These are phyloP conservation scores for Drosophila obscura DNA, from an alignment of 1,140 invertebrate species.

Conservation along the genomic window DNA sequence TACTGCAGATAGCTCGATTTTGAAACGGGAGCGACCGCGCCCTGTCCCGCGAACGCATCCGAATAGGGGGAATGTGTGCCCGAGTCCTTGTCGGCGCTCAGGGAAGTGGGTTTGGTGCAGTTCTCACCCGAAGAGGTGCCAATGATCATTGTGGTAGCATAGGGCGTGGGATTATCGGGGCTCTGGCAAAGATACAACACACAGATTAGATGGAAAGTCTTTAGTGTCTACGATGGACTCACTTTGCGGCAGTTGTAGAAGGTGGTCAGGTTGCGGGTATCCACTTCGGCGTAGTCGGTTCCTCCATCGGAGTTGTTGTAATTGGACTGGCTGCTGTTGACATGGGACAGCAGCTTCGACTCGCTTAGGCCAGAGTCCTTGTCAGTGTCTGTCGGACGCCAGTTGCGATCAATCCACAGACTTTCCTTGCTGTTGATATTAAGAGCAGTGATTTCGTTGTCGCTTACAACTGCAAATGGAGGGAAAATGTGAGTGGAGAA, in stretches of 20 bases:
- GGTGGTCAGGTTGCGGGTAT: constrained; percentile 89
- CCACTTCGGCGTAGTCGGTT: constrained; percentile 91
- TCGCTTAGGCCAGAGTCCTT: constrained; percentile 86
- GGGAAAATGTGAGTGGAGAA: not conserved
- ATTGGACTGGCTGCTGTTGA: constrained; percentile 85
- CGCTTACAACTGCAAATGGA: constrained; percentile 84
- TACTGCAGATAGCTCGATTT: constrained; percentile 85
- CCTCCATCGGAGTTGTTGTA: constrained; percentile 85
- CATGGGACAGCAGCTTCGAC: constrained; percentile 87
- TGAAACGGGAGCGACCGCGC: constrained; percentile 51
- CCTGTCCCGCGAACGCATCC: constrained; percentile 62
- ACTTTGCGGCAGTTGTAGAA: constrained; percentile 89
- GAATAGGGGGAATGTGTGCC: constrained; percentile 85
- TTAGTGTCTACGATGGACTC: not conserved
- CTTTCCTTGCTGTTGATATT: constrained; percentile 89
- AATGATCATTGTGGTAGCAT: constrained; percentile 90
- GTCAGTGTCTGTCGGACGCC: constrained; percentile 88
- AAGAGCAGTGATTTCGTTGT: constrained; percentile 87
- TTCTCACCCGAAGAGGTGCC: constrained; percentile 85
- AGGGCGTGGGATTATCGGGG: constrained; percentile 90
- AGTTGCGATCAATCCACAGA: constrained; percentile 90
- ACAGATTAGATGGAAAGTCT: not conserved
- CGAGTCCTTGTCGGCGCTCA: constrained; percentile 84
- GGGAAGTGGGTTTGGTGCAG: constrained; percentile 84
- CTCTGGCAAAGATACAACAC: constrained; percentile 82